Evolutionary conservation across 2,797 vertebrate species (phyloP), one percentile per base, ranked within the genome.

Genomic region (Platalea minor): DNA sequence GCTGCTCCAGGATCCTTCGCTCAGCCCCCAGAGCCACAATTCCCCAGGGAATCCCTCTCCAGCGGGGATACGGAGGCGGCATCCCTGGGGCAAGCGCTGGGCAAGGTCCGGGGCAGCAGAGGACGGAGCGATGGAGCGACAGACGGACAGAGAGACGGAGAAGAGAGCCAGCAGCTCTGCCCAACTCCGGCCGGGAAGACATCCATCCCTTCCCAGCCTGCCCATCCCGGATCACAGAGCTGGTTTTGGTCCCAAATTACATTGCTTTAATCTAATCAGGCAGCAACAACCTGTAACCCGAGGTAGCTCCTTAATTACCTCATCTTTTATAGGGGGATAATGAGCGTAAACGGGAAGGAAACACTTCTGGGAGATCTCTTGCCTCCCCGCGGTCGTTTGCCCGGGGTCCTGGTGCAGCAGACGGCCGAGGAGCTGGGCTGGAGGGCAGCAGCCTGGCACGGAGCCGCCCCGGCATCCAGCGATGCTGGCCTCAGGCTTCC

Each of bases 301-400:
- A 70, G 60, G 92, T 83, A 77, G 91, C 92, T 70, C 74, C 93
- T 89, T 93, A 84, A 96, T 94, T 94, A 89, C 76, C 93, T 93
- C 88, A 89, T 88, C 85, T 46, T 83, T 89, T 83, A 50, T 60
- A 57, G 79, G 75, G 31, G 82, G 70, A 76, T 84, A 89, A 96
- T 69, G 93, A 95, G 76, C 18, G 4, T 14, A n/a, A 72, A 73
- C 5, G 88, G 89, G 93, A 92, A 89, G 89, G 51, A 91, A 85
- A 91, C 85, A 43, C 92, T 90, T 69, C 91, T 88, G 93, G 80
- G 94, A 61, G 53, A 9, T 48, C 70, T 81, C 75, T 70, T 10
- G 61, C 57, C 76, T 94, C 86, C 74, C 91, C 45, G 3, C 3
- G 13, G 41, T 61, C 51, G 3, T 78, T 65, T 37, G 67, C 67